Conservation (phyloP, 2,113 vertebrate species). For the Poeciliopsis retropinna region DNA sequence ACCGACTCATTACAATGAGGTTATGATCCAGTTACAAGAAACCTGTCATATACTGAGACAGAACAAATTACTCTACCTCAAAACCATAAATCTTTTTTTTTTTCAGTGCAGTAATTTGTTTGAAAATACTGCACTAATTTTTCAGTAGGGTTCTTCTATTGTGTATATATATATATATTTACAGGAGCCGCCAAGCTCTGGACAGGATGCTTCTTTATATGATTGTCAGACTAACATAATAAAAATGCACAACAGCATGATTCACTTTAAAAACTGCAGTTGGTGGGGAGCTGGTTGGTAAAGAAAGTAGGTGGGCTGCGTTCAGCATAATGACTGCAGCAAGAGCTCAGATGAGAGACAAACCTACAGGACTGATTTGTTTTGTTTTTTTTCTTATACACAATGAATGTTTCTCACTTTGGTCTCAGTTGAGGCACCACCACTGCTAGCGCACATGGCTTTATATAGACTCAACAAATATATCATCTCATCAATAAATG, state of each 20-base stretch:
- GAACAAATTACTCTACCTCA: too few relatives aligned
- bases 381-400: conserved; percentile 10
- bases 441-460: conserved; percentile 48
- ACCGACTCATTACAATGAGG: too few relatives aligned
- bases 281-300: conserved; percentile 38
- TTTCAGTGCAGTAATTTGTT: too few relatives aligned
- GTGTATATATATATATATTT: too few relatives aligned
- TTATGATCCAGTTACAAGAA: too few relatives aligned
- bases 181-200: too few relatives aligned
- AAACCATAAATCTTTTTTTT: too few relatives aligned
- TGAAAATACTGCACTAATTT: too few relatives aligned
- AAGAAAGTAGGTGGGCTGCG: conserved; percentile 61
- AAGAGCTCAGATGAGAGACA: conserved; percentile 41
- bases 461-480: conserved; percentile 73
- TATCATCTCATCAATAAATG: conserved; percentile 68
- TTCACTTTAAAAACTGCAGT: conserved; percentile 42
- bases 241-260: conserved; percentile 49
- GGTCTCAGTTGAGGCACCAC: conserved; percentile 38
- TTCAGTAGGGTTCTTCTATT: too few relatives aligned
- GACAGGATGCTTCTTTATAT: too few relatives aligned
- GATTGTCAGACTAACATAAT: conserved; percentile 55
- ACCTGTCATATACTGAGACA: too few relatives aligned
- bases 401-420: conserved; percentile 36
- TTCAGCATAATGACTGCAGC: conserved; percentile 43
- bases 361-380: conserved; percentile 45